Evolutionary conservation across 30 jellyfish, hydroid and myxozoan species (phyloP).

Genomic region (Pelagia noctiluca): DNA sequence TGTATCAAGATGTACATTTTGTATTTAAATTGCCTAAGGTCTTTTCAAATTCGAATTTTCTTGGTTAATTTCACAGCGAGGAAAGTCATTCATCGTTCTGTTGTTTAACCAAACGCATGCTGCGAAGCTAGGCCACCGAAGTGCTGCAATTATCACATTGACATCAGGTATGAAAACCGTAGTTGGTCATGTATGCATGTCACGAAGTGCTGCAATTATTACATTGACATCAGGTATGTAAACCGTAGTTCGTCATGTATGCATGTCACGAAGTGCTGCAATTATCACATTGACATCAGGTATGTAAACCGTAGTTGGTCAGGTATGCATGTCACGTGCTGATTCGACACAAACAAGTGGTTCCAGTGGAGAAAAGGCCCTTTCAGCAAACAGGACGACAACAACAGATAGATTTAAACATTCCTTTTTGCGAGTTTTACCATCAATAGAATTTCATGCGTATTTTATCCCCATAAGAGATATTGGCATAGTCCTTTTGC

Average conservation of each 20-base stretch:
- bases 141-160: constrained; percentile 86
- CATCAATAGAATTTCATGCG: no score
- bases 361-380: no score
- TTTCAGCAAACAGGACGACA: no score
- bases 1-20: no score
- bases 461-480: no score
- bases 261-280: constrained; percentile 94
- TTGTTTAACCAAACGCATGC: constrained; percentile 58
- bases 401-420: no score
- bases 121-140: constrained; percentile 84
- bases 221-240: constrained; percentile 80
- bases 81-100: constrained; percentile 74
- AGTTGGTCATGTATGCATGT: not conserved
- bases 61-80: constrained; percentile 42
- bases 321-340: constrained; percentile 57
- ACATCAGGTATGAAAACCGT: constrained; percentile 68
- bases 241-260: not conserved
- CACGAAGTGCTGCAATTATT: constrained; percentile 88
- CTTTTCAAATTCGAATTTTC: no score
- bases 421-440: no score
- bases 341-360: no score
- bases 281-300: constrained; percentile 84
- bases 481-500: no score
- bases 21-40: no score
- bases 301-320: not conserved